Conservation (phyloP, 2,888 invertebrate genomes). For the Oegoconia quadripuncta region DNA sequence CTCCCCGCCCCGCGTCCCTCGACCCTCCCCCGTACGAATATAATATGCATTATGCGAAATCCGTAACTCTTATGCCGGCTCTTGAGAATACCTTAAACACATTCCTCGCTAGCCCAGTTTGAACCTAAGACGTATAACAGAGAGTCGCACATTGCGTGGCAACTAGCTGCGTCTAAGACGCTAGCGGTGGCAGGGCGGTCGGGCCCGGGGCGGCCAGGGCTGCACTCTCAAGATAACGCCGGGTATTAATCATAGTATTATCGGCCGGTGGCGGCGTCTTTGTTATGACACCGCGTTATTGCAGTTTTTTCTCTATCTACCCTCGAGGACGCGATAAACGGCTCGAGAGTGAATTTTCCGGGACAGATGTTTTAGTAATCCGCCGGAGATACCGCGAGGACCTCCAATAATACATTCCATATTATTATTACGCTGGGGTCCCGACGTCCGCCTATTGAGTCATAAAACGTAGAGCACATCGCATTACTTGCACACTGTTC, state of each 20-base stretch:
- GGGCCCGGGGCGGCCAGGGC: slow-evolving; percentile 35
- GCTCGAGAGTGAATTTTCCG: slow-evolving; percentile 74
- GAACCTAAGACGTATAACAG: background rate
- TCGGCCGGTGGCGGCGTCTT: slow-evolving; percentile 71
- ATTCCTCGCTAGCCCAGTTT: background rate
- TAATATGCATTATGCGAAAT: slow-evolving; percentile 79
- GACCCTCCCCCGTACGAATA: slow-evolving; percentile 52
- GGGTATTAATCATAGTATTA: slow-evolving; percentile 79
- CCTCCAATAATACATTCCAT: slow-evolving; percentile 62
- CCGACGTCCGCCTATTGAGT: slow-evolving; percentile 21
- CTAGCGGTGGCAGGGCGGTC: slow-evolving; percentile 23
- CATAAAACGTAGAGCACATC: slow-evolving; percentile 23
- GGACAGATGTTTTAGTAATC: slow-evolving; percentile 76
- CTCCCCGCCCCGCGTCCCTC: slow-evolving; percentile 23
- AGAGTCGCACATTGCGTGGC: background rate
- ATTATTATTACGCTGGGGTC: slow-evolving; percentile 41
- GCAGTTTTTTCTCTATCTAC: slow-evolving; percentile 76
- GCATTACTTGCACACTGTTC: too few species aligned
- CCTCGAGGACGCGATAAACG: slow-evolving; percentile 65
- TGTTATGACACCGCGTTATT: slow-evolving; percentile 78
- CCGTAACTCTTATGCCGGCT: slow-evolving; percentile 73
- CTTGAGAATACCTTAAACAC: slow-evolving; percentile 63
- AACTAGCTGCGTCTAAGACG: slow-evolving; percentile 18
- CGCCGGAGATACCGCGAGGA: slow-evolving; percentile 32
- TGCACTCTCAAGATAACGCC: slow-evolving; percentile 76